Evolutionary conservation across 1,140 invertebrate species (phyloP), one percentile per base, ranked within the genome.

Genomic region (Anastrepha obliqua): DNA sequence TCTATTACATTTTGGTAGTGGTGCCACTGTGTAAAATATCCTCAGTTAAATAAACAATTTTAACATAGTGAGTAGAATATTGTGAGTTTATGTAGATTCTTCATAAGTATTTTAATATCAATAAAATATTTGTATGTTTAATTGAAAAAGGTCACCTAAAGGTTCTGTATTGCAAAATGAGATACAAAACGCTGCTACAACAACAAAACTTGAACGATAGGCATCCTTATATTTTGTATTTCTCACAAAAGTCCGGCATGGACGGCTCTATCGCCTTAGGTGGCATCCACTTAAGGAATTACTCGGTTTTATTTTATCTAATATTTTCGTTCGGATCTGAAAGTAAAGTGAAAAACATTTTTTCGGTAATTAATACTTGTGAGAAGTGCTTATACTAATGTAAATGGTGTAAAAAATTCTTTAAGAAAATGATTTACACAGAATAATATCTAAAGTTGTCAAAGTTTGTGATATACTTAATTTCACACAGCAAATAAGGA

Each of bases 401-500:
- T 15, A 81, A 39, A 62, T 62, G 0, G 8, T 62, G 4, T n/a
- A 11, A 62, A 62, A 62, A 62, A 17, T 74, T 74, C 8, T 44
- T 3, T n/a, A 39, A 67, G 39, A 74, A 70, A 74, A 9, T 44
- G 15, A 39, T 74, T 74, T 15, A 4, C 44, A 74, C 15, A n/a
- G 5, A 44, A 17, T 3, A 44, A 44, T 29, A 67, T 67, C 9
- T 42, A 42, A 29, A 5, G 39, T 39, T 39, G 20, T 11, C 2
- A 67, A 29, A 13, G 39, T 67, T 67, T 86, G 60, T 65, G 86
- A 67, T 70, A 55, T 58, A 86, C 55, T 29, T 58, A n/a, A 86
- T n/a, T 47, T 29, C 29, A 42, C 3, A 2, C n/a, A 59, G 20
- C 64, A 74, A 87, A 67, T 39, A 70, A 59, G 67, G 59, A 60